These are phyloP conservation scores for Scarus forsteni DNA, from an alignment of 2,797 vertebrate genomes.

Conservation along the genomic window DNA sequence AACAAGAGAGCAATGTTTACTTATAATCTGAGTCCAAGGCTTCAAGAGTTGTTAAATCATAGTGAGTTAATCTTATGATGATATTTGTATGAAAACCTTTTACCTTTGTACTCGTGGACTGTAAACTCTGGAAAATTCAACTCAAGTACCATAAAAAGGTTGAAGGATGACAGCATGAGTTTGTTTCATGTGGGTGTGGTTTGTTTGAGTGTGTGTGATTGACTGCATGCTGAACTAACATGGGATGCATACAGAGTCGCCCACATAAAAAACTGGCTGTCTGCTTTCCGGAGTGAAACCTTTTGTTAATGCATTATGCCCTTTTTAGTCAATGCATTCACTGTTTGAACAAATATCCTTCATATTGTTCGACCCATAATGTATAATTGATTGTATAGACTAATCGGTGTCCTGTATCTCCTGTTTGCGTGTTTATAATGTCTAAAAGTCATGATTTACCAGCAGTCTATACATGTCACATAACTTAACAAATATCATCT, in stretches of 20 bases:
- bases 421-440: not conserved
- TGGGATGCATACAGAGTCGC: not conserved
- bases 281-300: conserved; percentile 17
- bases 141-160: conserved; percentile 2
- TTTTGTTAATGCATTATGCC: conserved; percentile 11
- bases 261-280: not conserved
- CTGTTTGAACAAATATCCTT: conserved; percentile 1
- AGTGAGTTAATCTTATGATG: too few relatives aligned
- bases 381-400: not conserved
- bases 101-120: conserved; percentile 9
- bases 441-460: not conserved
- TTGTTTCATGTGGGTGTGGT: not conserved
- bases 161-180: not conserved
- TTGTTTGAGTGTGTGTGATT: conserved; percentile 3
- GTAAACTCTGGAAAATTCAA: conserved; percentile 7
- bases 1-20: too few relatives aligned
- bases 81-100: not conserved
- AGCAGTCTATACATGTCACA: not conserved
- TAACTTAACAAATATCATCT: not conserved
- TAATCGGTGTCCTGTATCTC: not conserved
- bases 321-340: not conserved
- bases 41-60: too few relatives aligned
- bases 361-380: not conserved
- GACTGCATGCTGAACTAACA: not conserved
- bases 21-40: too few relatives aligned